Conservation (phyloP, 1,140 invertebrate genomes). For the Meteorus sp. region DNA sequence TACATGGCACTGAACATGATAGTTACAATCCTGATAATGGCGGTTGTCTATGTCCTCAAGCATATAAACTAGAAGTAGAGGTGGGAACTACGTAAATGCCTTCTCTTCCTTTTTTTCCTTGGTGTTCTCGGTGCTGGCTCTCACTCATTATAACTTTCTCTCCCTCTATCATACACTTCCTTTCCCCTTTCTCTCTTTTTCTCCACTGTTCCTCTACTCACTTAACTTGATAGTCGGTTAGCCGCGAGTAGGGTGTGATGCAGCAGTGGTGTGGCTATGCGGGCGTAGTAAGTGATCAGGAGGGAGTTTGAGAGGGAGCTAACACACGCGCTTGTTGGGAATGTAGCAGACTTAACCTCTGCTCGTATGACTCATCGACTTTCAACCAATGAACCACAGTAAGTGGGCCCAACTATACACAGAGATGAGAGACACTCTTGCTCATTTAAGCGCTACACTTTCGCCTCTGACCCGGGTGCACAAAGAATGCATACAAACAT, state of each 20-base stretch:
- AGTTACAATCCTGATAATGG: conserved; percentile 14
- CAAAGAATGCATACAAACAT: conserved; percentile 14
- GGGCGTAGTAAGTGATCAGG: conserved; percentile 28
- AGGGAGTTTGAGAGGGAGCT: conserved; percentile 41
- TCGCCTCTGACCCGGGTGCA: conserved; percentile 29
- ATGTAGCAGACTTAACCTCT: conserved; percentile 32
- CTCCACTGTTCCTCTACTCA: not conserved
- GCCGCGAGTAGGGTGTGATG: conserved; percentile 4
- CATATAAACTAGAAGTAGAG: no score
- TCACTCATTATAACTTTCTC: no score
- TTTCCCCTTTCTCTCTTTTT: not conserved
- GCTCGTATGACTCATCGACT: conserved; percentile 47
- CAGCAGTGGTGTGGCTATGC: conserved; percentile 17
- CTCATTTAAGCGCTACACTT: not conserved
- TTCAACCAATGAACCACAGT: conserved; percentile 51
- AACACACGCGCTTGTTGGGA: conserved; percentile 39
- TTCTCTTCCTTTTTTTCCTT: conserved; percentile 9
- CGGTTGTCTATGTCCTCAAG: conserved; percentile 20
- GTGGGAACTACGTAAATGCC: conserved; percentile 20
- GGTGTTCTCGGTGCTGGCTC: not conserved
- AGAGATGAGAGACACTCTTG: no score
- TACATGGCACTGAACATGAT: conserved; percentile 4
- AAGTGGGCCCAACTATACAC: conserved; percentile 17
- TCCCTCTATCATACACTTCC: not conserved
- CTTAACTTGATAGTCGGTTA: not conserved